Conservation (phyloP, 2,888 invertebrate genomes). For the Heliconius cydno region DNA sequence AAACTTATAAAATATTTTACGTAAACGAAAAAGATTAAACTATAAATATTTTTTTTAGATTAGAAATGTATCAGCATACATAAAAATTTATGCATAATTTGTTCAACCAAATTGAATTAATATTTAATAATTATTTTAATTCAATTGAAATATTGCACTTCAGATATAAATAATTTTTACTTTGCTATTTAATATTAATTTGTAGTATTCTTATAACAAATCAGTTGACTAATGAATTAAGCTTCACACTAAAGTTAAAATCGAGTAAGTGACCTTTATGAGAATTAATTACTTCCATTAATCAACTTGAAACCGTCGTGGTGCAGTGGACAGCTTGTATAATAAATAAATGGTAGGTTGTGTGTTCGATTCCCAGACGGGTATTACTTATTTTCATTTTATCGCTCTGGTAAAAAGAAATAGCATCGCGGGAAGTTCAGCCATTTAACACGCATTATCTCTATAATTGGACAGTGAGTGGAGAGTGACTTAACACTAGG, state of each 20-base stretch:
- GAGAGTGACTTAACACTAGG: neutral
- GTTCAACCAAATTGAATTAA: neutral
- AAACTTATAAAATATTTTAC: no score
- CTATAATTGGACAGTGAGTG: neutral
- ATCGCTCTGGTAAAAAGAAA: neutral
- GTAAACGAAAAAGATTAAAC: no score
- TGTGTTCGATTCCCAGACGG: neutral
- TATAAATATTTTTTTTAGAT: no score
- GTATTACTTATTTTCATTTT: neutral
- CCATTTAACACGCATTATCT: neutral
- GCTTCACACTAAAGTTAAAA: neutral
- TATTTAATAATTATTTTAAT: no score
- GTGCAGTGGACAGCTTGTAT: neutral
- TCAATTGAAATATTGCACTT: neutral
- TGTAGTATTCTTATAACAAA: no score
- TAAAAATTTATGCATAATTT: no score
- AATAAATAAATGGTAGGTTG: neutral
- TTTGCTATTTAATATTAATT: neutral
- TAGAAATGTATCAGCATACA: no score
- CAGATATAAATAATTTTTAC: neutral
- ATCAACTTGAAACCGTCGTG: neutral
- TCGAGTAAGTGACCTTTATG: neutral
- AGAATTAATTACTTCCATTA: conserved; percentile 2
- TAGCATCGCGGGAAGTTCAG: neutral
- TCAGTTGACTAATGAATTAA: neutral